Conservation (phyloP, 2,113 vertebrate species). For the Ophthalmotilapia sp. region DNA sequence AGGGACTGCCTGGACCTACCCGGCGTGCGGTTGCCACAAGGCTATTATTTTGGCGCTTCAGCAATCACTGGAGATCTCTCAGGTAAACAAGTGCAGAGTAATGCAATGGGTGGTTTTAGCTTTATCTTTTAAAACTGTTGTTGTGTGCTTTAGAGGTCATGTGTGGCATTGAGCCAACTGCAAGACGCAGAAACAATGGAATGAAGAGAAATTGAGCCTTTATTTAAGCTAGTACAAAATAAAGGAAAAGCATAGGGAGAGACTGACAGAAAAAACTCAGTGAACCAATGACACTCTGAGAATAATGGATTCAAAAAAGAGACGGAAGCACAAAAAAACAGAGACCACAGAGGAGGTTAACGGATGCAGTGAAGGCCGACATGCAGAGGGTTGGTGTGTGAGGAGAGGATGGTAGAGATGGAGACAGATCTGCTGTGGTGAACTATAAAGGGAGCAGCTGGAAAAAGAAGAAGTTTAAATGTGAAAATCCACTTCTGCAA, state of each 20-base stretch:
- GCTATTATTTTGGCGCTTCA: constrained; percentile 89
- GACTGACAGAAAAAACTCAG: background rate
- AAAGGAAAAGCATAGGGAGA: background rate
- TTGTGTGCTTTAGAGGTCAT: background rate
- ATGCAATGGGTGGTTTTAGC: background rate
- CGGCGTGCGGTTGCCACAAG: constrained; percentile 81
- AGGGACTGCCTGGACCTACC: constrained; percentile 91
- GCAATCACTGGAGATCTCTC: constrained; percentile 92
- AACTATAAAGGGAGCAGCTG: background rate
- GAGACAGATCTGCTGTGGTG: background rate
- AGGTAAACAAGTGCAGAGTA: constrained; percentile 62
- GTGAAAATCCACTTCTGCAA: background rate
- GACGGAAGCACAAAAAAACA: background rate
- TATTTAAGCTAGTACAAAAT: background rate
- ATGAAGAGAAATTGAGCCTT: background rate
- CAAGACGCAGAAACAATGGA: background rate
- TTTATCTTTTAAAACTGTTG: background rate
- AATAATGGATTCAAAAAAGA: background rate
- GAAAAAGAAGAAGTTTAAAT: background rate
- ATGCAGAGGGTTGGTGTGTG: background rate
- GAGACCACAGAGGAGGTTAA: background rate
- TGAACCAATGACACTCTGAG: background rate
- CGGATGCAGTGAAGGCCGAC: background rate
- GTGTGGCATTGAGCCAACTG: background rate
- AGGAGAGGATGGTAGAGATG: background rate